Base-by-base conservation (phyloP, 2,113 vertebrate genomes). In the Condylura cristata region DNA sequence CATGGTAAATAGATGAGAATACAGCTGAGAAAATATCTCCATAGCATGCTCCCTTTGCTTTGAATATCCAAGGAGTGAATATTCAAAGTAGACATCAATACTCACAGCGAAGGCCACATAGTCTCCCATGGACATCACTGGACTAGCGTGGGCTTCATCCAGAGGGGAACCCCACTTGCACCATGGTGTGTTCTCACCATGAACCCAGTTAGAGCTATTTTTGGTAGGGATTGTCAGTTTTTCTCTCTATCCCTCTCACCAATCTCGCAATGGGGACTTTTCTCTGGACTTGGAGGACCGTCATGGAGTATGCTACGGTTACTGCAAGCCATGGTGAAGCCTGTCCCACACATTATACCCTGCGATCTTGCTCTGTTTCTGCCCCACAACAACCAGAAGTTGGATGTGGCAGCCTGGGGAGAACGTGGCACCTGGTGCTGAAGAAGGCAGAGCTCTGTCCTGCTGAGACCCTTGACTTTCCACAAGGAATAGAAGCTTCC, bases 401-500 rank as follows among this genome's bases (percentile, higher is more conserved):
- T 44, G 30, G 26, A 32, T 30, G 26, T 18, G 5, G 4, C 82
- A 71, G 11, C 20, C 7, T 46, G 28, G 10, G 3, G 8, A 22
- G 63, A 68, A 41, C 32, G 24, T 39, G 39, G 37, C 26, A n/a
- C 14, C 7, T 39, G 1, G 0, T 4, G 2, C 1, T 6, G 5
- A 63, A 34, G 24, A 34, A 34, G 4, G 10, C 10, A 20, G 14
- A 41, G 12, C 30, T 51, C 24, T 41, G 9, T 0, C 0, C 20
- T 46, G 30, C 37, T 61, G 53, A 46, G 12, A 39, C 7, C 3
- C 18, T 14, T 18, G 24, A 24, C 24, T 37, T 0, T 17, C 41
- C 22, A 9, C 4, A 5, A 2, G 8, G 14, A 3, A 3, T 24
- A 20, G 26, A n/a, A 46, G 0, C 3, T 22, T 10, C 6, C 8